phyloP scores from a whole-genome alignment of 2,888 invertebrate species.

The Nineta flava region DNA sequence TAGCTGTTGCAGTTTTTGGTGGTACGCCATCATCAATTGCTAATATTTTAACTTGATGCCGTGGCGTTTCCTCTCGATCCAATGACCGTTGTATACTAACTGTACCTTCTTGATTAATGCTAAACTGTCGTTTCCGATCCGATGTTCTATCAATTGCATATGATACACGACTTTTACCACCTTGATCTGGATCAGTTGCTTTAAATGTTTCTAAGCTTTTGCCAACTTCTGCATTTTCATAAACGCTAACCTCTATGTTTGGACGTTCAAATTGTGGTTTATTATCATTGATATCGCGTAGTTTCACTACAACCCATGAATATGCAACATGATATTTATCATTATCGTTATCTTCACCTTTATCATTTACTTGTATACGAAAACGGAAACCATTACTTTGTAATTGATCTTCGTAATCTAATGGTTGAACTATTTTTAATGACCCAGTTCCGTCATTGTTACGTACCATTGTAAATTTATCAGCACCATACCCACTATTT shows the following conservation, averaged over 20 bases:
- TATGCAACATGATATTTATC: constrained; percentile 96
- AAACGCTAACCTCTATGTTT: constrained; percentile 81
- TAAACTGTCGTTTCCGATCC: constrained; percentile 84
- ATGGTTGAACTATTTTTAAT: constrained; percentile 83
- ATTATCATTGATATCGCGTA: constrained; percentile 94
- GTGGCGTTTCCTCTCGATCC: constrained; percentile 86
- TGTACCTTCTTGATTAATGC: constrained; percentile 87
- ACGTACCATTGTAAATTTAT: constrained; percentile 92
- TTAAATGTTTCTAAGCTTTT: constrained; percentile 84
- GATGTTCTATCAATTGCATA: constrained; percentile 86
- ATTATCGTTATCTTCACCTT: constrained; percentile 88
- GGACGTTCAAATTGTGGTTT: constrained; percentile 88
- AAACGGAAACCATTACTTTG: constrained; percentile 93
- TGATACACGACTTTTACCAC: constrained; percentile 79
- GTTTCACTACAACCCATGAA: constrained; percentile 85
- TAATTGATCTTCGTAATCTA: constrained; percentile 87
- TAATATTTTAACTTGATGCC: constrained; percentile 91
- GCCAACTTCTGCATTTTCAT: constrained; percentile 84
- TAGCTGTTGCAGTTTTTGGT: constrained; percentile 85
- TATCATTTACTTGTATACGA: constrained; percentile 86
- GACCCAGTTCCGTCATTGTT: constrained; percentile 93
- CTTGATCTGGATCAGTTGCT: constrained; percentile 92
- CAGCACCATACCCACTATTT: constrained; percentile 87
- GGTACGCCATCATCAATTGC: constrained; percentile 91
- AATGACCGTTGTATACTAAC: constrained; percentile 85